A percentile compares a stretch with the other conserved stretches of the same genome.
Conservation (phyloP, 2,797 vertebrate species). For the Hephaestus fuliginosus region DNA sequence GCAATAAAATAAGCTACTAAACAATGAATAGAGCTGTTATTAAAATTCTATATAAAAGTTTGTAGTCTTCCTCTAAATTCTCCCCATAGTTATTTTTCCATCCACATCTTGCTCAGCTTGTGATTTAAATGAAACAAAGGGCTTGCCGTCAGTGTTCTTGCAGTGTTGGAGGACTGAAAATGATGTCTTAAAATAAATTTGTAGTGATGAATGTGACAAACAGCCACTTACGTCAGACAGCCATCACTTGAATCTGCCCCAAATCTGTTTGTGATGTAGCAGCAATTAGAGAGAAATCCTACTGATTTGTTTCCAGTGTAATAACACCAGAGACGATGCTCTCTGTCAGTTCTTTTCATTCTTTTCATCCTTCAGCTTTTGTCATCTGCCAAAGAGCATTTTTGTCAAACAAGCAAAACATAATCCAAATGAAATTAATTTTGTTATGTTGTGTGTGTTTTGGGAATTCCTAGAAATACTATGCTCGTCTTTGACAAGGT, state of each 20-base stretch:
- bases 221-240: neutral
- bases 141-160: neutral
- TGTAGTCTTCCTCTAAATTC: neutral
- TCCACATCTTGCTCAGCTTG: neutral
- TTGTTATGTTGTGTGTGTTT: constrained; percentile 2
- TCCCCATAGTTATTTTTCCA: neutral
- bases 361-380: neutral
- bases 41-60: neutral
- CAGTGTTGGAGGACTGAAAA: neutral
- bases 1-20: neutral
- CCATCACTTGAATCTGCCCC: neutral
- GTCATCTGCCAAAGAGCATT: neutral
- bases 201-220: no score
- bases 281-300: neutral
- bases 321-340: neutral
- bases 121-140: neutral
- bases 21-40: neutral
- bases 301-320: neutral
- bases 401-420: neutral
- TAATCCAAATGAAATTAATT: neutral
- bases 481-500: neutral
- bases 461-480: neutral
- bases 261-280: neutral
- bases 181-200: neutral
- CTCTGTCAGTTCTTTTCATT: neutral